A percentile compares a stretch with the other conserved stretches of the same genome.
Evolutionary conservation across 92 coral and sea anemone genomes (phyloP).

Genomic region (Heteractis magnifica): DNA sequence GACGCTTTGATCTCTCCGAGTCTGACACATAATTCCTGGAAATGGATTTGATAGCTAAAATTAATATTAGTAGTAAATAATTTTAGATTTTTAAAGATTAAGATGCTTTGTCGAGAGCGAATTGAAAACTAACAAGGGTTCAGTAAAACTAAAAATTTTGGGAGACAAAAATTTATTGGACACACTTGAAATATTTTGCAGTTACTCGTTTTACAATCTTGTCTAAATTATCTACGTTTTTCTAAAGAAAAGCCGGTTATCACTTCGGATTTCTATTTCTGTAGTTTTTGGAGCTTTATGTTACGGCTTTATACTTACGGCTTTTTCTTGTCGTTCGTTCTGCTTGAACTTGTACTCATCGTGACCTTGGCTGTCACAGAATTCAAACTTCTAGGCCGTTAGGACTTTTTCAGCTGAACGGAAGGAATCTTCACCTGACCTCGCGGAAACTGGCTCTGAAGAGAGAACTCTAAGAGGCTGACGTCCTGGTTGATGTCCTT

Average conservation of each 20-base stretch:
- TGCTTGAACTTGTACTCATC: not conserved
- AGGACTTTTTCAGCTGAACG: not conserved
- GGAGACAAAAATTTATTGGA: no score
- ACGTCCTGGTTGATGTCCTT: not conserved
- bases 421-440: not conserved
- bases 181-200: no score
- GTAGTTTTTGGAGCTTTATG: not conserved
- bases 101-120: no score
- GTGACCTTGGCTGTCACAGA: not conserved
- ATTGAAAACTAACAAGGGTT: no score
- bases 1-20: slow-evolving; percentile 61
- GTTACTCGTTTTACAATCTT: no score
- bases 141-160: no score
- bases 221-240: not conserved
- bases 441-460: not conserved
- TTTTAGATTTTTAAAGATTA: no score
- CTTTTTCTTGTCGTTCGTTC: not conserved
- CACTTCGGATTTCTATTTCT: not conserved
- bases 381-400: not conserved
- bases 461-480: not conserved
- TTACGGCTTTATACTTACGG: not conserved
- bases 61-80: not conserved
- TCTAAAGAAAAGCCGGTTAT: not conserved
- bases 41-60: not conserved
- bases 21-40: slow-evolving; percentile 31